Evolutionary conservation across 2,113 vertebrate species (phyloP).

Genomic region (Pavo muticus): DNA sequence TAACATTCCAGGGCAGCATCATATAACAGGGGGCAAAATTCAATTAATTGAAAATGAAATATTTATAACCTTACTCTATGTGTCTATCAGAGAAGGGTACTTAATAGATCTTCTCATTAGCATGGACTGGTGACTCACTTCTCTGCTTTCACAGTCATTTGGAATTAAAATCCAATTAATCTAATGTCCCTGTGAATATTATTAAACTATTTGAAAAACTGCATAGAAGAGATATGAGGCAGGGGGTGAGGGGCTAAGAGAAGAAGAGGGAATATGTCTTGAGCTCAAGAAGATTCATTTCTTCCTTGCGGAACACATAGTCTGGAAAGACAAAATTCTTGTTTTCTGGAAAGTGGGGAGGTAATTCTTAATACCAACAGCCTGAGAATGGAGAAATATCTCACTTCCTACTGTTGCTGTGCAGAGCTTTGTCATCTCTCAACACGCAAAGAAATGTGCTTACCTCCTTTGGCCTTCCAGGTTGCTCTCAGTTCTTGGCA

Average conservation of each 20-base stretch:
- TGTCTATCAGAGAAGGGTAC: conserved; percentile 88
- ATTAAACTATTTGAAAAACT: conserved; percentile 85
- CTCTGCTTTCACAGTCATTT: conserved; percentile 87
- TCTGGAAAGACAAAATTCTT: conserved; percentile 43
- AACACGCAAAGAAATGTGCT: not conserved
- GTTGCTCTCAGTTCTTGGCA: not conserved
- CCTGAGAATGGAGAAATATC: conserved; percentile 23
- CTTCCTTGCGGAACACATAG: conserved; percentile 54
- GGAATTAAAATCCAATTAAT: conserved; percentile 91
- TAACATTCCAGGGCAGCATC: conserved; percentile 81
- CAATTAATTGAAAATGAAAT: conserved; percentile 90
- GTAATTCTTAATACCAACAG: conserved; percentile 39
- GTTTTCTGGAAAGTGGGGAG: conserved; percentile 43
- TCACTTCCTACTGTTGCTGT: not conserved
- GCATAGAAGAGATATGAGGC: conserved; percentile 77
- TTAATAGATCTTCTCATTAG: conserved; percentile 95
- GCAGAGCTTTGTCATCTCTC: not conserved
- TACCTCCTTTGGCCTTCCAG: not conserved
- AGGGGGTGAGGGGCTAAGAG: conserved; percentile 63
- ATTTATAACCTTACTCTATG: conserved; percentile 87
- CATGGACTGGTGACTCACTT: conserved; percentile 92
- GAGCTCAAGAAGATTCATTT: conserved; percentile 66
- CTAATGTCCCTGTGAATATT: conserved; percentile 85
- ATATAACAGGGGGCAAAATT: conserved; percentile 82
- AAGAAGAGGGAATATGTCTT: conserved; percentile 66